Percentiles rank a stretch among this genome's conserved stretches.
Evolutionary conservation across 2,113 vertebrate species (phyloP).

Genomic region (Thalassoma bifasciatum): DNA sequence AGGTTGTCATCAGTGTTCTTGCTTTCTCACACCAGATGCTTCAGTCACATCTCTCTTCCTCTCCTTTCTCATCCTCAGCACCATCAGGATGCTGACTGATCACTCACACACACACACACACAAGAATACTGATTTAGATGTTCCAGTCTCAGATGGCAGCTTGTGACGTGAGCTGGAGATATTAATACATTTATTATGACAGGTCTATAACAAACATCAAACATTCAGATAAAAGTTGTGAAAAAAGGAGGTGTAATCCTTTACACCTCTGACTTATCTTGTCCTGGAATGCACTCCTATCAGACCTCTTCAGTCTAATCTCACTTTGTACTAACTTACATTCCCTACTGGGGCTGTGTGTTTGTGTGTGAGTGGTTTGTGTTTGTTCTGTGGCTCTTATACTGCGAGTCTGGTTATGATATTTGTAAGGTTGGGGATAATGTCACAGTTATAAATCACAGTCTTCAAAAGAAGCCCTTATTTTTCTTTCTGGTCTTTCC

Average conservation of each 20-base stretch:
- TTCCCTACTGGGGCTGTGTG: not conserved
- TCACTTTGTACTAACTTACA: slow-evolving; percentile 11
- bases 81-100: slow-evolving; percentile 23
- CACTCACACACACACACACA: slow-evolving; percentile 2
- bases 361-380: not conserved
- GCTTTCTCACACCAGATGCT: slow-evolving; percentile 66
- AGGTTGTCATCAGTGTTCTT: slow-evolving; percentile 36
- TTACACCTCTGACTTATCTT: not conserved
- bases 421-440: slow-evolving; percentile 34
- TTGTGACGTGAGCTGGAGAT: slow-evolving; percentile 19
- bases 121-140: slow-evolving; percentile 9
- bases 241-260: not conserved
- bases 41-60: slow-evolving; percentile 32
- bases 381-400: slow-evolving; percentile 26
- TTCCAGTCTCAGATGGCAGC: slow-evolving; percentile 6
- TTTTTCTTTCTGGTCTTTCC: slow-evolving; percentile 33
- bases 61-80: slow-evolving; percentile 32
- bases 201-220: not conserved
- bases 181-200: slow-evolving; percentile 23
- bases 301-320: not conserved
- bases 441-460: slow-evolving; percentile 62
- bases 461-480: slow-evolving; percentile 5
- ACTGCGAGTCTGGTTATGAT: slow-evolving; percentile 29
- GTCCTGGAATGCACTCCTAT: not conserved
- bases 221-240: not conserved